Conservation (phyloP, 2,113 vertebrate genomes). For the Hyaena hyaena region DNA sequence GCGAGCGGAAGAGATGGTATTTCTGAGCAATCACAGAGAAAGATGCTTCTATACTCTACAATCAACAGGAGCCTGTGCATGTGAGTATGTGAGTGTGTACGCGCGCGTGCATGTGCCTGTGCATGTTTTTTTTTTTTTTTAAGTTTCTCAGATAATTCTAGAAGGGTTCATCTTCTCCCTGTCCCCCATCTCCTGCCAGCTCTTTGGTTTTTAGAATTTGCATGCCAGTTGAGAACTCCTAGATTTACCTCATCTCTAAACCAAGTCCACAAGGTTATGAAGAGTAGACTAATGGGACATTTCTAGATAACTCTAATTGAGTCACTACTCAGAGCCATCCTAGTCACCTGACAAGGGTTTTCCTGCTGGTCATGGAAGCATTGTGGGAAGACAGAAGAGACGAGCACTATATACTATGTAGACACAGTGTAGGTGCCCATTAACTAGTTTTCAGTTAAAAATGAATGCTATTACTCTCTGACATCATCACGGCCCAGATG, state of each 20-base stretch:
- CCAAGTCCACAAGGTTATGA: not conserved
- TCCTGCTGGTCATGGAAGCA: not conserved
- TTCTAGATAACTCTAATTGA: slow-evolving; percentile 51
- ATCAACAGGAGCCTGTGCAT: not conserved
- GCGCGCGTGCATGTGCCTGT: rapidly evolving
- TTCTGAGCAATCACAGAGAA: not conserved
- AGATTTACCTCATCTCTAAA: not conserved
- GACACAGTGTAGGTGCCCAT: not conserved
- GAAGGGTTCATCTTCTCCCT: not conserved
- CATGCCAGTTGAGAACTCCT: not conserved
- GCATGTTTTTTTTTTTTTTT: not conserved
- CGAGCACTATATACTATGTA: rapidly evolving
- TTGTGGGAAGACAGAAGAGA: not conserved
- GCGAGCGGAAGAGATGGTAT: not conserved
- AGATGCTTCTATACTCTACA: not conserved
- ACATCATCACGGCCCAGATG: not conserved
- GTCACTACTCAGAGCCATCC: slow-evolving; percentile 36
- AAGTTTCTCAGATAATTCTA: not conserved
- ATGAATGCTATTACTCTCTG: not conserved
- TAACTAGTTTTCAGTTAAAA: not conserved
- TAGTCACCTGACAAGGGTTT: not conserved
- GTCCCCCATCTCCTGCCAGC: no score
- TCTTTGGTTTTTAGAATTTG: slow-evolving; percentile 42
- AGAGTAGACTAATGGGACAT: not conserved
- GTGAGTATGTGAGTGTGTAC: no score